Conservation (phyloP, 2,888 invertebrate species). For the Artemia sp. region DNA sequence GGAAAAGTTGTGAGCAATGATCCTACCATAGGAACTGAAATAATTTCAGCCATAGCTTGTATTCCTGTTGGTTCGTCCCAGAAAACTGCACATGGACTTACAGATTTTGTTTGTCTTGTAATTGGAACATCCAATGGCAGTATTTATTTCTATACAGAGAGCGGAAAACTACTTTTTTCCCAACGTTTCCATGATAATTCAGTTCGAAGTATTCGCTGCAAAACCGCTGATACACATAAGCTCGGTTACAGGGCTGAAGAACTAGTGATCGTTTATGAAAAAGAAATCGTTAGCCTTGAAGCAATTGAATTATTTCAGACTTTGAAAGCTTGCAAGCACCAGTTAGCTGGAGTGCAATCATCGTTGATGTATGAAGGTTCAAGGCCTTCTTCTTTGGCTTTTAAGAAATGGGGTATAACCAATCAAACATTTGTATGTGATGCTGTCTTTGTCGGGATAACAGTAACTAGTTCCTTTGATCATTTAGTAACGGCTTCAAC, state of each 20-base stretch:
- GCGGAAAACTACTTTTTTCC: slow-evolving; percentile 57
- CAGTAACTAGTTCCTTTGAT: slow-evolving; percentile 59
- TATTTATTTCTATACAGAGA: slow-evolving; percentile 75
- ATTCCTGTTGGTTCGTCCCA: slow-evolving; percentile 39
- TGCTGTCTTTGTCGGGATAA: slow-evolving; percentile 54
- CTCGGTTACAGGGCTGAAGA: slow-evolving; percentile 35
- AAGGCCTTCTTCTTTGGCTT: slow-evolving; percentile 45
- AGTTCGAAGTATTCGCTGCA: slow-evolving; percentile 59
- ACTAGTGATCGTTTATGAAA: slow-evolving; percentile 54
- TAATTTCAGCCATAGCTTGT: slow-evolving; percentile 36
- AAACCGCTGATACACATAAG: slow-evolving; percentile 42
- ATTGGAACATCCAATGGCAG: slow-evolving; percentile 70
- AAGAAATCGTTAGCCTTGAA: slow-evolving; percentile 51
- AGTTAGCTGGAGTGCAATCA: slow-evolving; percentile 53
- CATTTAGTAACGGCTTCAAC: slow-evolving; percentile 64
- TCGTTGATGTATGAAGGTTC: slow-evolving; percentile 30
- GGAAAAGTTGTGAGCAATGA: slow-evolving; percentile 17
- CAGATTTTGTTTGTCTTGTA: slow-evolving; percentile 84
- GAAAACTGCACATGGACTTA: slow-evolving; percentile 42
- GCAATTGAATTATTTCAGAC: slow-evolving; percentile 63
- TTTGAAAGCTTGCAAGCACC: slow-evolving; percentile 55
- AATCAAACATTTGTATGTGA: slow-evolving; percentile 55
- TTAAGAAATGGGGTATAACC: slow-evolving; percentile 71
- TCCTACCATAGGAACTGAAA: slow-evolving; percentile 33
- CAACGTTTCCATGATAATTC: slow-evolving; percentile 69